Evolutionary conservation across 2,113 vertebrate species (phyloP), one percentile per base, ranked within the genome.

Genomic region (Thryonomys swinderianus): DNA sequence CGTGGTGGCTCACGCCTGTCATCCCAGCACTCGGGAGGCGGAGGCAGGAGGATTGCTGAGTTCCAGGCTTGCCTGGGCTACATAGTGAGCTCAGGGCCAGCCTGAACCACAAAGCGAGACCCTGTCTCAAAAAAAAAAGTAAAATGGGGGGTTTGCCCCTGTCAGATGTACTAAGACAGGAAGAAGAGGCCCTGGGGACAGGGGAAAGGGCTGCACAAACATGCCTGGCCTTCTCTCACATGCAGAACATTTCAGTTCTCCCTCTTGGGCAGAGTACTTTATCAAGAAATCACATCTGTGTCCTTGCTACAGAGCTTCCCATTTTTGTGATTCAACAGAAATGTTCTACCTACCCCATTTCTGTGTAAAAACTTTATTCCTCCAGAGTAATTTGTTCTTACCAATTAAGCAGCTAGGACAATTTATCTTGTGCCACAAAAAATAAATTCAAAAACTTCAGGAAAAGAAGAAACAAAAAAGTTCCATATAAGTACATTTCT

Each of bases 231-330:
- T 81, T 2, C 0, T 10, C 57, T 45, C 18, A 4, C 57, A 93
- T 0, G 0, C 6, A n/a, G 53, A 6, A 20, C 57, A 62, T 23
- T 32, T 48, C 1, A 0, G 40, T 48, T n/a, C 53, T 88, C 37
- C 67, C 30, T 51, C 69, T 53, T 78, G 10, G 48, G 81, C 48
- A 48, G 14, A 64, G 8, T 30, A 4, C 32, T 40, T 17, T 20
- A n/a, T 27, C 76, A 88, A 78, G 53, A 90, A 84, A 64, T 48
- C 16, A 66, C 42, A 40, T 61, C 32, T 14, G 3, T 18, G 34
- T 53, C 78, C 42, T 74, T 69, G 62, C 11, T 23, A 4, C 34
- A 61, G 32, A 8, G 4, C n/a, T 25, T 61, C 66, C 32, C 4
- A 2, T 32, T 10, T 25, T 78, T 71, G 57, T 53, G 37, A 90